These are phyloP conservation scores for Australoheros facetus DNA, from an alignment of 2,797 vertebrate genomes.

Conservation along the genomic window DNA sequence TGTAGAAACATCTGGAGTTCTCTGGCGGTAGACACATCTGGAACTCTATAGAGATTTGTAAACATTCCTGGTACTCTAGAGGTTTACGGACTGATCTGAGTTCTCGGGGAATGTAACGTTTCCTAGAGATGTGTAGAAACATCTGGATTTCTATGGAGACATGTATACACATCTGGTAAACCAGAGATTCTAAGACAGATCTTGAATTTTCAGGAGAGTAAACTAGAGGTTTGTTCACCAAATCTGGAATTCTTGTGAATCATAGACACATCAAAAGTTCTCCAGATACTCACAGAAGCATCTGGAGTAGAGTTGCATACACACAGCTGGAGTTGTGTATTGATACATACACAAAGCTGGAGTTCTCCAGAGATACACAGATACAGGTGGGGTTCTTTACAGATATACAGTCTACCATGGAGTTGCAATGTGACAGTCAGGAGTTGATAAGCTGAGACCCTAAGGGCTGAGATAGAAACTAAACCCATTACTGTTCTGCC, in stretches of 20 bases:
- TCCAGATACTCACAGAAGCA: neutral
- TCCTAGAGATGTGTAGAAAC: neutral
- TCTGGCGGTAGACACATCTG: neutral
- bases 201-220: neutral
- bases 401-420: neutral
- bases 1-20: neutral
- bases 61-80: too few relatives aligned
- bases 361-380: neutral
- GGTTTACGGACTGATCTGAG: neutral
- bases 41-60: neutral
- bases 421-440: slow-evolving; percentile 19
- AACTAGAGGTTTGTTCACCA: neutral
- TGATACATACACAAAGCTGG: neutral
- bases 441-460: slow-evolving; percentile 36
- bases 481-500: slow-evolving; percentile 45
- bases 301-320: neutral
- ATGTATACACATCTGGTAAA: neutral
- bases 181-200: neutral
- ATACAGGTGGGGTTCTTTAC: neutral
- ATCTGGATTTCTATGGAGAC: too few relatives aligned
- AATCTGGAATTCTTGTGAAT: neutral
- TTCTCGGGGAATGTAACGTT: neutral
- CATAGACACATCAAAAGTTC: neutral
- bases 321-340: neutral
- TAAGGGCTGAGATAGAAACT: slow-evolving; percentile 34